Evolutionary conservation across 2,113 vertebrate genomes (phyloP), one percentile per base, ranked within the genome.

Genomic region (Dolichotis patagonum): DNA sequence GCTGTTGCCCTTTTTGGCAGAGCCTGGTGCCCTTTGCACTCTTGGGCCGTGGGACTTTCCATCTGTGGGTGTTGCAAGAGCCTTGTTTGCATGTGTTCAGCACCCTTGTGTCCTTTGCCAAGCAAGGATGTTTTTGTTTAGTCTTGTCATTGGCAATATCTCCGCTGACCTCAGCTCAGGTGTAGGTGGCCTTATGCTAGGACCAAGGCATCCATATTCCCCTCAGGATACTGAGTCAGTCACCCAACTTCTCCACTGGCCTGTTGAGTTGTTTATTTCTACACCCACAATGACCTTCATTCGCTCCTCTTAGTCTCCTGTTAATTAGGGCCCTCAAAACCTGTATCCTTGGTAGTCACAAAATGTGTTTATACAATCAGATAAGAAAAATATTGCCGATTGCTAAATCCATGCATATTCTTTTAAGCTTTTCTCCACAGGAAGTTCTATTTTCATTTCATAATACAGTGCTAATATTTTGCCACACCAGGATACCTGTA

Each of bases 321-420:
- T n/a, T 90, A 81, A 88, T 69, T 77, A 95, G 94, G 73, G 88
- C 58, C 26, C 41, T 67, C 49, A 49, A 87, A 73, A 94, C 2
- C 38, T 82, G 58, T 63, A 22, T n/a, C 38, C 28, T 81, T 43
- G 58, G 58, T 56, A 52, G 17, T 87, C 58, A 90, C 17, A 62
- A 86, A 88, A 77, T 20, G 10, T 94, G 49, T 80, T 91, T 81
- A 67, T 41, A 65, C 12, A 75, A 13, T 78, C 60, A 75, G 8
- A 32, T 24, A 85, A 46, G 26, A 32, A 86, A 92, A 85, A 90
- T 65, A 1, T 20, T 67, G 35, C 84, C 60, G 41, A 46, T 92
- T 81, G 32, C 20, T n/a, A 92, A 90, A 63, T 88, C 58, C 56
- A 3, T 65, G 10, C 43, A 32, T 26, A 67, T 24, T 28, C n/a